A percentile compares a stretch with the other conserved stretches of the same genome.
These are phyloP conservation scores for Asteroscopus sphinx DNA, from an alignment of 2,888 invertebrate species.

Conservation along the genomic window DNA sequence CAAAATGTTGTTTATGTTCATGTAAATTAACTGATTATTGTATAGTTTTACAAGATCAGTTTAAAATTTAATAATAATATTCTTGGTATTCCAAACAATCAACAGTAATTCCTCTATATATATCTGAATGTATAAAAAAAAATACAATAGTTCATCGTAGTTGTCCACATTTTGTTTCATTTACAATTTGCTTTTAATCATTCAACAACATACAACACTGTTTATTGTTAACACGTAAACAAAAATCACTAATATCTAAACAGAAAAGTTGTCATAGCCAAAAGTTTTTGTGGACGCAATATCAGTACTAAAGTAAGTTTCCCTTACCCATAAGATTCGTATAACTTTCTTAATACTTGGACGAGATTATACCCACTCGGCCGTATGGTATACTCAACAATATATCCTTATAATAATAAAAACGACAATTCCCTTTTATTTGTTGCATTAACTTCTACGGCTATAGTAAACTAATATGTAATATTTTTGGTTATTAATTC, in stretches of 20 bases:
- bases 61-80: no score
- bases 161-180: no score
- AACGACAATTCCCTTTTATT: conserved; percentile 84
- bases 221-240: conserved; percentile 30
- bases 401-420: conserved; percentile 84
- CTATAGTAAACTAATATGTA: conserved; percentile 70
- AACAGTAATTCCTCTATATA: no score
- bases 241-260: conserved; percentile 62
- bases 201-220: not conserved
- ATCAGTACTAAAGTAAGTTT: conserved; percentile 79
- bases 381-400: conserved; percentile 75
- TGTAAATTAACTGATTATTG: no score
- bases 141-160: no score
- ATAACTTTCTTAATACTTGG: conserved; percentile 87
- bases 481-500: conserved; percentile 85
- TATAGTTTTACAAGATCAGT: no score
- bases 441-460: conserved; percentile 80
- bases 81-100: no score
- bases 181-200: not conserved
- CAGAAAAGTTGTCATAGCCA: conserved; percentile 76
- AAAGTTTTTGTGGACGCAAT: conserved; percentile 83
- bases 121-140: not conserved
- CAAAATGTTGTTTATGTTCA: no score
- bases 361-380: conserved; percentile 81
- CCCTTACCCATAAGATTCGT: conserved; percentile 80